phyloP scores from a whole-genome alignment of 2,797 vertebrate genomes.

The Channa striata region DNA sequence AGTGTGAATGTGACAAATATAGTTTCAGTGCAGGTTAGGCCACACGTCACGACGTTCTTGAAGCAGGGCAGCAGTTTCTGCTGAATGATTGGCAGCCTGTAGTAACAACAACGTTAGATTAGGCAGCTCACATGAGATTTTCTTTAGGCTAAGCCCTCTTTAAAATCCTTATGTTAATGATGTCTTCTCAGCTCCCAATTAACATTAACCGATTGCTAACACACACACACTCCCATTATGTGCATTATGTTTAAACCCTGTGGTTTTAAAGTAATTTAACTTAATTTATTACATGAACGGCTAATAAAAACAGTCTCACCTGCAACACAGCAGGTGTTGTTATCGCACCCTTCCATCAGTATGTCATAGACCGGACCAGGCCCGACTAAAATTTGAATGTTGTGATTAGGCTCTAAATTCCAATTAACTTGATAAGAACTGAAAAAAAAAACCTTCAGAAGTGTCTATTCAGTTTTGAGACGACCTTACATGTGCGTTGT shows the following conservation, averaged over 20 bases:
- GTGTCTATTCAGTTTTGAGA: background rate
- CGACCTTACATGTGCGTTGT: background rate
- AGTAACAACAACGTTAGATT: too few species aligned
- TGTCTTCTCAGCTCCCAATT: background rate
- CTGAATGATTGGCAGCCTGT: too few species aligned
- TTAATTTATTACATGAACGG: constrained; percentile 46
- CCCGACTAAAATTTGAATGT: constrained; percentile 1
- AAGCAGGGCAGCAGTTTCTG: too few species aligned
- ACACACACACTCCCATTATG: too few species aligned
- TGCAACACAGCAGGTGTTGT: constrained; percentile 36
- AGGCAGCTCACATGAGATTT: too few species aligned
- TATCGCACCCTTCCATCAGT: constrained; percentile 33
- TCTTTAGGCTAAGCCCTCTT: background rate
- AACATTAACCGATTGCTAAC: background rate
- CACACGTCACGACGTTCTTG: too few species aligned
- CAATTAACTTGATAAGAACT: constrained; percentile 3
- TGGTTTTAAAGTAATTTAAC: constrained; percentile 37
- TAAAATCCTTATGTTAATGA: background rate
- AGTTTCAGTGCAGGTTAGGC: too few species aligned
- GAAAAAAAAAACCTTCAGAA: constrained; percentile 3
- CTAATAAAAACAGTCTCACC: constrained; percentile 53
- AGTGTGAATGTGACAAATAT: too few species aligned
- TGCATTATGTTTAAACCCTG: constrained; percentile 49
- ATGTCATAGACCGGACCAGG: constrained; percentile 8
- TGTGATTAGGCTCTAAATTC: background rate